Evolutionary conservation across 1,140 invertebrate species (phyloP).

Genomic region (Mya arenaria): DNA sequence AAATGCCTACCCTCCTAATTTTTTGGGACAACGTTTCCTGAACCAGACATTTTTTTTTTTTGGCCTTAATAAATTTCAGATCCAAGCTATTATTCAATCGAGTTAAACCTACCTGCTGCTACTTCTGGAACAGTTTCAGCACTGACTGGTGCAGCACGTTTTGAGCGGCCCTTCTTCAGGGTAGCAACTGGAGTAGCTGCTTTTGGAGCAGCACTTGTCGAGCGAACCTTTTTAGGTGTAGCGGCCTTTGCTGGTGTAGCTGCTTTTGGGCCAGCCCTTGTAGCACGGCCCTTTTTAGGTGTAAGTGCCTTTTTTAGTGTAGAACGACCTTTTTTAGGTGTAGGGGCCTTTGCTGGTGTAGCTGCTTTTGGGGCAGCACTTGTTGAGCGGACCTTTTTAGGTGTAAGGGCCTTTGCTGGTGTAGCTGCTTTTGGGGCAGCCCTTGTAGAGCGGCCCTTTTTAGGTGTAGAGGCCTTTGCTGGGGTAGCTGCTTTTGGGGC

Average conservation of each 20-base stretch:
- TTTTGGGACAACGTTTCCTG: too few relatives aligned
- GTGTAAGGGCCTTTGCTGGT: too few relatives aligned
- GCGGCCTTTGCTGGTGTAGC: neutral
- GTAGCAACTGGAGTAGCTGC: neutral
- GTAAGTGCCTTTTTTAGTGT: conserved; percentile 20
- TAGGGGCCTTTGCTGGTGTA: neutral
- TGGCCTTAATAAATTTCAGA: too few relatives aligned
- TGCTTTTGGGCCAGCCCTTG: conserved; percentile 3
- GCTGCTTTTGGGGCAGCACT: neutral
- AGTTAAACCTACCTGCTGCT: too few relatives aligned
- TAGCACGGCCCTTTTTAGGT: conserved; percentile 9
- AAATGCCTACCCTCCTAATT: too few relatives aligned
- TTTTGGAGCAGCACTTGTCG: neutral
- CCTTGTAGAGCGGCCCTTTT: conserved; percentile 14
- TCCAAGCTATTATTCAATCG: too few relatives aligned
- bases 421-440: neutral
- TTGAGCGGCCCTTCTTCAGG: conserved; percentile 11
- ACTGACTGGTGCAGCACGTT: neutral
- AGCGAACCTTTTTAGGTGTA: too few relatives aligned
- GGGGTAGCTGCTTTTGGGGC: neutral
- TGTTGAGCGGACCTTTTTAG: too few relatives aligned
- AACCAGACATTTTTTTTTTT: too few relatives aligned
- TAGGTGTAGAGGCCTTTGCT: neutral
- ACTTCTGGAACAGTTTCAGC: too few relatives aligned
- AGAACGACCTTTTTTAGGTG: too few relatives aligned